These are phyloP conservation scores for Stictonetta naevosa DNA, from an alignment of 2,113 vertebrate genomes.

Conservation along the genomic window DNA sequence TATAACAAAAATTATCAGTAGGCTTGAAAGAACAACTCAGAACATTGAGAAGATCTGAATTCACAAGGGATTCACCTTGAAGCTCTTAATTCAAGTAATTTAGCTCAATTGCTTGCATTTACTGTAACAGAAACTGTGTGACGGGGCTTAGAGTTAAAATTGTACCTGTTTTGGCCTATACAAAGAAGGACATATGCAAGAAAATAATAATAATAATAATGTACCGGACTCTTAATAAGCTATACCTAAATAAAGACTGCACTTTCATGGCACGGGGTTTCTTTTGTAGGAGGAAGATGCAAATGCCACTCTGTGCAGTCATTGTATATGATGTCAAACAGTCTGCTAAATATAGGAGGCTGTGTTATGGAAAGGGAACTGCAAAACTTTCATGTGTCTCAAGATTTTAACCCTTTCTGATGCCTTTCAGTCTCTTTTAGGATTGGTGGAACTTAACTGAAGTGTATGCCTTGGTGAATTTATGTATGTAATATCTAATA, in stretches of 20 bases:
- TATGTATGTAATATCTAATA: no score
- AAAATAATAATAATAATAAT: no score
- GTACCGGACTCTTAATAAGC: background rate
- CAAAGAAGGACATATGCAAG: background rate
- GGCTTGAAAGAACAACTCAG: background rate
- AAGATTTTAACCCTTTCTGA: background rate
- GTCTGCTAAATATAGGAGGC: background rate
- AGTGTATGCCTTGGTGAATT: background rate
- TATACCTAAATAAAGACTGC: no score
- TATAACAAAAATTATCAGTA: background rate
- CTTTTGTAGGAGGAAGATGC: background rate
- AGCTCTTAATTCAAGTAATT: background rate
- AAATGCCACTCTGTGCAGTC: background rate
- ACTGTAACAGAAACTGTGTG: background rate
- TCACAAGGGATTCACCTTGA: background rate
- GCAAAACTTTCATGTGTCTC: fast-evolving
- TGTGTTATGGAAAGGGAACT: background rate
- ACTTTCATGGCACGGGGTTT: background rate
- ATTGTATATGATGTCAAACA: background rate
- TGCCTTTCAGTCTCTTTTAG: background rate
- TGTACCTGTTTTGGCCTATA: background rate
- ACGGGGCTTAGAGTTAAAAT: background rate
- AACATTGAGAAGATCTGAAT: background rate
- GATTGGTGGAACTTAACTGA: background rate
- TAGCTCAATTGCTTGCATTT: background rate